Evolutionary conservation across 2,113 vertebrate genomes (phyloP), one percentile per base, ranked within the genome.

Genomic region (Pelecanus crispus): DNA sequence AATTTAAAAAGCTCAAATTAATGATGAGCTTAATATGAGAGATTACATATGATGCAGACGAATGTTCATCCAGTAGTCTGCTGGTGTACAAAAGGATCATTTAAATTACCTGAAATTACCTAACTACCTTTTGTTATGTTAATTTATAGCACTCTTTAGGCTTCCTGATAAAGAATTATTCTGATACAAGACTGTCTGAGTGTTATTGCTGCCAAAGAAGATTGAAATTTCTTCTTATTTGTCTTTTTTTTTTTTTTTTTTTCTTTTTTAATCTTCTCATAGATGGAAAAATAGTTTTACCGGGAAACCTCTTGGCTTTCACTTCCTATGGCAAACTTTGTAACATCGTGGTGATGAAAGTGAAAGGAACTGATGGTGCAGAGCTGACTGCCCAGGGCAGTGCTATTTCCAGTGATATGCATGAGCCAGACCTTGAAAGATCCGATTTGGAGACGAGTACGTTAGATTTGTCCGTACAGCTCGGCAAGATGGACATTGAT

Each of bases 251-350:
- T 12, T 21, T 36, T 28, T 71, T 62, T 40, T 66, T 40, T 49
- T 9, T 26, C 11, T 40, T 53, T 65, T 49, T 59, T 42, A 20
- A 62, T 90, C 67, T 34, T 95, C 32, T 96, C 62, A 11, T 78
- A 99, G 99, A 98, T 87, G 98, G 98, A 22, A 99, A 98, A 79
- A 94, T 99, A 44, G 56, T 99, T 65, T 97, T 99, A 45, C 99
- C 99, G 5, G 99, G 99, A 90, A 99, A 98, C 68, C 81, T 98
- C 12, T 86, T 99, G 65, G 98, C 97, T 53, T 93, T 99, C 77
- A 98, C 95, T 17, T 99, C 99, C 96, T 99, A 99, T 36, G 99
- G 99, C 73, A 98, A 97, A 16, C 94, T 97, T 1, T 99, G 98
- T 91, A 98, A 95, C 62, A 67, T 99, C 2, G 58, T 97, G 25